Conservation (phyloP, 2,113 vertebrate genomes). For the Archocentrus centrarchus region DNA sequence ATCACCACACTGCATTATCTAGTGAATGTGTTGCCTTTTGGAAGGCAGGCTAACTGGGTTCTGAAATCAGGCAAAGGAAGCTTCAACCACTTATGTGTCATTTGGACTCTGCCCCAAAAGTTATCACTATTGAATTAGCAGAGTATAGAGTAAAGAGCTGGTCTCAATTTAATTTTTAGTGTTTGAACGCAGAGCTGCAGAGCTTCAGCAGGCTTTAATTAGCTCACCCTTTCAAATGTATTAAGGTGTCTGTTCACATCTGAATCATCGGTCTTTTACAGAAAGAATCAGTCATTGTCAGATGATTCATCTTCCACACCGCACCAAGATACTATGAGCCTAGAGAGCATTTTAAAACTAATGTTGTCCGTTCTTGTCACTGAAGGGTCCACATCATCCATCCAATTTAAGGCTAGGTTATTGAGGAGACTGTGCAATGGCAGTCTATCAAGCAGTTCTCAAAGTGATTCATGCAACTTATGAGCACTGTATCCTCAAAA, state of each 20-base stretch:
- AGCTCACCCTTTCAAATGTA: not conserved
- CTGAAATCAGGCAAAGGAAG: slow-evolving; percentile 16
- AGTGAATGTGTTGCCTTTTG: slow-evolving; percentile 18
- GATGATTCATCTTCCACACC: not conserved
- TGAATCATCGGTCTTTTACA: not conserved
- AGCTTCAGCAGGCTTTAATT: not conserved
- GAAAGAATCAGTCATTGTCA: not conserved
- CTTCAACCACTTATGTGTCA: slow-evolving; percentile 1
- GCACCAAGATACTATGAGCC: not conserved
- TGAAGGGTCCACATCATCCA: not conserved
- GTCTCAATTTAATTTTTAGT: not conserved
- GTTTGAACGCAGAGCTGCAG: not conserved
- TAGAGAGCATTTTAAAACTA: slow-evolving; percentile 5
- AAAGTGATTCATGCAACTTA: not conserved
- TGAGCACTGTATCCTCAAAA: not conserved
- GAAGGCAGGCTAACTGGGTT: not conserved
- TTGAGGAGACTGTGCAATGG: not conserved
- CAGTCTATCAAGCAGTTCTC: not conserved
- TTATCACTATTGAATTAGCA: not conserved
- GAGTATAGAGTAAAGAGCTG: not conserved
- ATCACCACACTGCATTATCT: slow-evolving; percentile 14
- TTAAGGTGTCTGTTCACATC: not conserved
- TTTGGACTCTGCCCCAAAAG: not conserved
- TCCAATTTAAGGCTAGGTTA: not conserved
- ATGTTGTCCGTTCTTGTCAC: slow-evolving; percentile 6